phyloP scores from a whole-genome alignment of 2,113 vertebrate genomes.

The Triplophysa rosa region DNA sequence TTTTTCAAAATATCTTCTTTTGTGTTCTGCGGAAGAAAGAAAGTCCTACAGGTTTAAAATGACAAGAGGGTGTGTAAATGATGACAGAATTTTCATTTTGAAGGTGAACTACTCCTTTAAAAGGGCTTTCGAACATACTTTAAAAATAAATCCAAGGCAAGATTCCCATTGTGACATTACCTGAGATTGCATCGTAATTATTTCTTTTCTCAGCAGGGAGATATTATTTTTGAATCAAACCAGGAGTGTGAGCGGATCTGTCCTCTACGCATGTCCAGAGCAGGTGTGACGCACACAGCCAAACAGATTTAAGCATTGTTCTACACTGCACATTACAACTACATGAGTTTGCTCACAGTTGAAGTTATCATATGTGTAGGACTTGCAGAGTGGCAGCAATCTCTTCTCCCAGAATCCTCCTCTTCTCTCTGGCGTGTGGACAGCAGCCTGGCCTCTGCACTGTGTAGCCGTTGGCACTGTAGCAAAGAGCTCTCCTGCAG shows the following conservation, averaged over 20 bases:
- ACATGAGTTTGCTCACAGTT: not conserved
- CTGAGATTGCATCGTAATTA: no score
- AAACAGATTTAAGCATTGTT: not conserved
- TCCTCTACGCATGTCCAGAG: constrained; percentile 82
- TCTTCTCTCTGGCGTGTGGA: constrained; percentile 82
- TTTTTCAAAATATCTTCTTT: no score
- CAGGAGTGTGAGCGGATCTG: constrained; percentile 86
- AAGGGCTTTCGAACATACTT: no score
- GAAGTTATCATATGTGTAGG: constrained; percentile 65
- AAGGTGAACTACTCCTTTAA: no score
- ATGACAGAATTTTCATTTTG: no score
- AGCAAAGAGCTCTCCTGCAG: constrained; percentile 83
- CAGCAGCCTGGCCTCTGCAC: constrained; percentile 81
- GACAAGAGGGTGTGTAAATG: no score
- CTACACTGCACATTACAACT: not conserved
- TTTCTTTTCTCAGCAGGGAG: constrained; percentile 71
- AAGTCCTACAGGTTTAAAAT: no score
- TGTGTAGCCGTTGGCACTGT: constrained; percentile 86
- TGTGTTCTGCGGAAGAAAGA: no score
- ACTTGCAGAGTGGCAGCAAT: constrained; percentile 82
- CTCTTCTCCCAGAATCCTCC: constrained; percentile 79
- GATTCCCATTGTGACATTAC: no score
- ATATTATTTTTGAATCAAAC: constrained; percentile 78
- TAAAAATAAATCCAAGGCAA: no score
- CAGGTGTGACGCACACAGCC: constrained; percentile 72